Conservation (phyloP, 2,888 invertebrate species). For the Parnassius smintheus region DNA sequence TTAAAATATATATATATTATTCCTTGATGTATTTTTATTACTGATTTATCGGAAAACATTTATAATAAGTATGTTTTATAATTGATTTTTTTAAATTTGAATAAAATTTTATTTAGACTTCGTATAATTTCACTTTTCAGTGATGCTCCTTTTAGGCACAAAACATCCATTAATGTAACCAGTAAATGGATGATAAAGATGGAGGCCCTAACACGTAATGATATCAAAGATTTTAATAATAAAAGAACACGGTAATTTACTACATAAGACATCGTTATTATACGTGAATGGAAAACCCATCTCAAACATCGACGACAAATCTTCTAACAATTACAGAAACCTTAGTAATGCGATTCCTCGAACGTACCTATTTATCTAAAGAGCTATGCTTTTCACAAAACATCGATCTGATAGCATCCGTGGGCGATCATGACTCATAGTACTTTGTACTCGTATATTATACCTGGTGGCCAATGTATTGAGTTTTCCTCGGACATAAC, state of each 20-base stretch:
- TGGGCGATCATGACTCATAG: constrained; percentile 18
- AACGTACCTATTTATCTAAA: constrained; percentile 21
- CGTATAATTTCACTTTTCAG: too few relatives aligned
- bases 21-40: too few relatives aligned
- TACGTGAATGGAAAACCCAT: neutral
- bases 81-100: too few relatives aligned
- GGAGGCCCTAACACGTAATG: too few relatives aligned
- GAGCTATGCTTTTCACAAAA: constrained; percentile 26
- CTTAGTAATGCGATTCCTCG: constrained; percentile 22
- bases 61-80: too few relatives aligned
- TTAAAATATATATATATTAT: too few relatives aligned
- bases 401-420: constrained; percentile 21
- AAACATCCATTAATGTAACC: too few relatives aligned
- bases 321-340: constrained; percentile 12
- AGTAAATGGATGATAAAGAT: too few relatives aligned
- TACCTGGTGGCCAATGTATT: constrained; percentile 4
- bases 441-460: constrained; percentile 12
- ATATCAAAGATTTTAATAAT: constrained; percentile 9
- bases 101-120: too few relatives aligned
- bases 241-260: constrained; percentile 11
- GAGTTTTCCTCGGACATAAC: constrained; percentile 13
- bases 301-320: constrained; percentile 7
- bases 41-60: too few relatives aligned
- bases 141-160: too few relatives aligned
- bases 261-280: neutral